phyloP scores from a whole-genome alignment of 2,113 vertebrate species.

The Hoplias malabaricus region DNA sequence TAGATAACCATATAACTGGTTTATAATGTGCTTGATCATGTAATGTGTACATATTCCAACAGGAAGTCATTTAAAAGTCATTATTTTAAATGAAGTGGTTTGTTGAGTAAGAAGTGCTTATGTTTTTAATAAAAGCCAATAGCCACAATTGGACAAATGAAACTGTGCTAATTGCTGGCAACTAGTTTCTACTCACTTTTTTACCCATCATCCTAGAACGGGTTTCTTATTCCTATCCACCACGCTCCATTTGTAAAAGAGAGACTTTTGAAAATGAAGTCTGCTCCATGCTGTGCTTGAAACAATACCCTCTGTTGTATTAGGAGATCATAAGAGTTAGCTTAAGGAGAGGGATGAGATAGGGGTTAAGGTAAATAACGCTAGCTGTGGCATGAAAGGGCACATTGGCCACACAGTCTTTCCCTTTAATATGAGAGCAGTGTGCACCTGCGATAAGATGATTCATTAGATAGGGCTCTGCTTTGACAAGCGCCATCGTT shows the following conservation, averaged over 20 bases:
- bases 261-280: not conserved
- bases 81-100: no score
- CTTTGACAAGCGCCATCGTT: constrained; percentile 98
- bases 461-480: constrained; percentile 95
- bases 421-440: constrained; percentile 88
- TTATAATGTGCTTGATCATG: no score
- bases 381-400: constrained; percentile 84
- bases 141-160: no score
- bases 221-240: not conserved
- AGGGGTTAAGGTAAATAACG: constrained; percentile 89
- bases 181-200: not conserved
- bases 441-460: constrained; percentile 98
- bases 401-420: constrained; percentile 86
- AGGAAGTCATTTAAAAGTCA: no score
- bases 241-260: not conserved
- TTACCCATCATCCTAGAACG: no score
- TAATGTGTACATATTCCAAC: no score
- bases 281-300: constrained; percentile 4
- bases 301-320: constrained; percentile 44
- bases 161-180: not conserved
- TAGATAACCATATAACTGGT: no score
- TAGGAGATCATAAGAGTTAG: constrained; percentile 52
- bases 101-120: no score
- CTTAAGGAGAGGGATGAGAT: constrained; percentile 83
- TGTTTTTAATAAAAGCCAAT: no score